A percentile compares a stretch with the other conserved stretches of the same genome.
phyloP scores from a whole-genome alignment of 2,113 vertebrate species.

The Cyrtonyx montezumae region DNA sequence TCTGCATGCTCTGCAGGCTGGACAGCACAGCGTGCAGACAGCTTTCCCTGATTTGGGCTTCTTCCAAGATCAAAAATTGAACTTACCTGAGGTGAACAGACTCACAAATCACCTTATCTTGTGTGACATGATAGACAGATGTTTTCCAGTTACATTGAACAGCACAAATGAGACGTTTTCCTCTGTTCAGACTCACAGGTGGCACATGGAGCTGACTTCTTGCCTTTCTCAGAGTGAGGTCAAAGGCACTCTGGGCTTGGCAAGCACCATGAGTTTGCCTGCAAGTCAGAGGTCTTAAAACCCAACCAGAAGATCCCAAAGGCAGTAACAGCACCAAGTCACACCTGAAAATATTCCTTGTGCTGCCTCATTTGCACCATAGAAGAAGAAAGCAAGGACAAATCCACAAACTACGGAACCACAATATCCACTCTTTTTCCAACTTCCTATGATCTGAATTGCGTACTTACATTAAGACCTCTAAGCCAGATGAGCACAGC shows the following conservation, averaged over 20 bases:
- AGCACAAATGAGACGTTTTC: conserved; percentile 43
- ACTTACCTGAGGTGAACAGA: conserved; percentile 31
- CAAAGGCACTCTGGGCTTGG: neutral
- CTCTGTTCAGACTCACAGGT: neutral
- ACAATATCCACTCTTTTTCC: neutral
- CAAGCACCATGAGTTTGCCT: neutral
- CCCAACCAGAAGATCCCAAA: neutral
- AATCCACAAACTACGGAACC: neutral
- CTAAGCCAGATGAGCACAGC: neutral
- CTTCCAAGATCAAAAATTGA: conserved; percentile 62
- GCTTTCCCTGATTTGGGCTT: conserved; percentile 9
- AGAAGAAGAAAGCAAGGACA: neutral
- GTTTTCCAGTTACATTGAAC: conserved; percentile 22
- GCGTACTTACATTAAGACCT: neutral
- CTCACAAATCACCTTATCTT: conserved; percentile 58
- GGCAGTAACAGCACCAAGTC: neutral
- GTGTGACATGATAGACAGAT: neutral
- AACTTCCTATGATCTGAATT: neutral
- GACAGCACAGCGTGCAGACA: neutral
- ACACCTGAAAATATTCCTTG: neutral
- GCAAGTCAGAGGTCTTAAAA: neutral
- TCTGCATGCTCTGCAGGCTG: neutral
- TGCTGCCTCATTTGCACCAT: neutral
- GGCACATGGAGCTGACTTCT: conserved; percentile 11
- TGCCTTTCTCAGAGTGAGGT: neutral